Evolutionary conservation across 2,888 invertebrate species (phyloP).

Genomic region (Metalampra italica): DNA sequence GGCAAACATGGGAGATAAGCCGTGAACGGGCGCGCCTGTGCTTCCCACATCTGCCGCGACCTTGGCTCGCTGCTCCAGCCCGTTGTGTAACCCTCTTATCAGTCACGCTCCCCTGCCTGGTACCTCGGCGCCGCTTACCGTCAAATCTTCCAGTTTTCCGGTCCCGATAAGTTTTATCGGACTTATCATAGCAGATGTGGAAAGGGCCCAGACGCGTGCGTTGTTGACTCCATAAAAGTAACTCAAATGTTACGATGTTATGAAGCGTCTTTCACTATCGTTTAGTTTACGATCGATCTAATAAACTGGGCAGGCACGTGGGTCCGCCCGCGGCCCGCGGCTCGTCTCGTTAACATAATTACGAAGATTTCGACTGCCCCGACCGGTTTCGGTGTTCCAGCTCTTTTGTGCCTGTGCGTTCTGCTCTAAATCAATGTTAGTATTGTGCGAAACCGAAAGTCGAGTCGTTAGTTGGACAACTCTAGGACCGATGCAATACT

Average conservation of each 20-base stretch:
- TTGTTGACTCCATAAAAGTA: slow-evolving; percentile 26
- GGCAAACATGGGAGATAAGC: slow-evolving; percentile 72
- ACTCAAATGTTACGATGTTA: slow-evolving; percentile 20
- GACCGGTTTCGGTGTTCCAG: slow-evolving; percentile 53
- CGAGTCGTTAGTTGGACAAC: slow-evolving; percentile 47
- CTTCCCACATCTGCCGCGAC: slow-evolving; percentile 69
- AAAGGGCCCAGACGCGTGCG: slow-evolving; percentile 31
- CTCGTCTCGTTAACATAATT: slow-evolving; percentile 64
- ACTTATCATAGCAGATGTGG: slow-evolving; percentile 47
- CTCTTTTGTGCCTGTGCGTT: slow-evolving; percentile 43
- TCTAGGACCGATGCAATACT: slow-evolving; percentile 36
- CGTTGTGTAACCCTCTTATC: slow-evolving; percentile 72
- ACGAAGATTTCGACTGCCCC: slow-evolving; percentile 52
- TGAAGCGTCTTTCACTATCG: slow-evolving; percentile 53
- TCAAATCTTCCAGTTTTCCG: slow-evolving; percentile 68
- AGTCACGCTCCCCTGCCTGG: slow-evolving; percentile 59
- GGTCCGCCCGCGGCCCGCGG: slow-evolving; percentile 19
- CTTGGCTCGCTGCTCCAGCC: slow-evolving; percentile 69
- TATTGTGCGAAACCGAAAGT: slow-evolving; percentile 78
- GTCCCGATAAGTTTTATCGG: slow-evolving; percentile 55
- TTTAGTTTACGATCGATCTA: slow-evolving; percentile 41
- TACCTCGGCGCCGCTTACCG: slow-evolving; percentile 43
- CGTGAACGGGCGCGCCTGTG: slow-evolving; percentile 66
- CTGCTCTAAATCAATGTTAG: slow-evolving; percentile 55
- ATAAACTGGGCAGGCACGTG: slow-evolving; percentile 44